Evolutionary conservation across 2,113 vertebrate species (phyloP).

Genomic region (Phyllostomus discolor): DNA sequence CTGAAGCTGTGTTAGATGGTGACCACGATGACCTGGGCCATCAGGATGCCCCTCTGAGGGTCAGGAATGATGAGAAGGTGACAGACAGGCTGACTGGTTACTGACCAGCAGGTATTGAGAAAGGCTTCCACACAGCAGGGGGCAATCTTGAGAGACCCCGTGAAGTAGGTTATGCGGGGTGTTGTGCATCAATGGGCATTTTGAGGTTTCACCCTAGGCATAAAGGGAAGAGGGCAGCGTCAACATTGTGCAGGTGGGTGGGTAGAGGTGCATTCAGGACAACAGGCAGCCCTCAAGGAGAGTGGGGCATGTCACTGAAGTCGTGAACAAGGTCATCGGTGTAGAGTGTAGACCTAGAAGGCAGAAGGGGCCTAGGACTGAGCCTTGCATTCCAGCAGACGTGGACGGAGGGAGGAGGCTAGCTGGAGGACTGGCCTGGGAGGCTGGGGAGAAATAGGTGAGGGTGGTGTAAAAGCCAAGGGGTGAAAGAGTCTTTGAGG

Average conservation of each 20-base stretch:
- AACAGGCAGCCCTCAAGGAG: neutral
- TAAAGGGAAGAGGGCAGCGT: neutral
- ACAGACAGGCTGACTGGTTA: neutral
- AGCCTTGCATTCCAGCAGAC: neutral
- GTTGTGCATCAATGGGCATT: neutral
- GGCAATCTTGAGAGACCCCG: neutral
- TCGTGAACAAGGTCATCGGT: neutral
- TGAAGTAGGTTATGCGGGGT: neutral
- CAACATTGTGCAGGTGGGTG: neutral
- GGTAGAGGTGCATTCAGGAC: neutral
- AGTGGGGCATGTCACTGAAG: neutral
- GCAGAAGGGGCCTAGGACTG: neutral
- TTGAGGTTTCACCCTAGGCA: neutral
- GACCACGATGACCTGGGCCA: accelerated
- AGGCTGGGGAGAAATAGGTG: neutral
- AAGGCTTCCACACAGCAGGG: neutral
- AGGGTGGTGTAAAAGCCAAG: neutral
- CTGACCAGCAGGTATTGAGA: neutral
- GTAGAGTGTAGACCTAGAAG: neutral
- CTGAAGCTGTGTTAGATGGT: neutral
- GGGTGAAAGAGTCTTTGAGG: neutral
- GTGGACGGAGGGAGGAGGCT: neutral
- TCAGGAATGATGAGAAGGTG: neutral
- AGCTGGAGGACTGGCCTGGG: neutral
- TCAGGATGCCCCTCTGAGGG: neutral